Percentiles rank a stretch among this genome's conserved stretches.
phyloP scores from a whole-genome alignment of 2,797 vertebrate genomes.

The Esox lucius region DNA sequence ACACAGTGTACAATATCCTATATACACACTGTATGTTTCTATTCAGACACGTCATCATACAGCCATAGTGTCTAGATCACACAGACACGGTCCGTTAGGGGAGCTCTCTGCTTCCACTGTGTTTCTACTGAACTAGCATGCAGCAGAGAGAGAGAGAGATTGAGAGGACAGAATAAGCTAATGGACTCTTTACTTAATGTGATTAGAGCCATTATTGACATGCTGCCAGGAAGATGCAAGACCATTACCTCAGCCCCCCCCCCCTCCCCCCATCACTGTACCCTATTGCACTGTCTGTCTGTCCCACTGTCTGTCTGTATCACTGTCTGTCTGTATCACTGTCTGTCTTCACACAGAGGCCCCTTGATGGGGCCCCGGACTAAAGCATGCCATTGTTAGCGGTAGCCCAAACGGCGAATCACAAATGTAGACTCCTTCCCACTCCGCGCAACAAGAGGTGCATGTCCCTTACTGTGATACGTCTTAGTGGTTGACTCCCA shows the following conservation, averaged over 20 bases:
- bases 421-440: too few species aligned
- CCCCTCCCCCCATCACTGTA: constrained; percentile 57
- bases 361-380: constrained; percentile 50
- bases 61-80: constrained; percentile 57
- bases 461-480: neutral
- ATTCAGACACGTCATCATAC: neutral
- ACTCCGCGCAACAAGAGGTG: neutral
- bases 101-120: constrained; percentile 67
- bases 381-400: constrained; percentile 64
- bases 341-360: constrained; percentile 38
- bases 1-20: neutral
- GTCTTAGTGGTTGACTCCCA: neutral
- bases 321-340: neutral
- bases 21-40: neutral
- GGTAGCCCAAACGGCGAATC: constrained; percentile 22
- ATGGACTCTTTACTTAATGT: constrained; percentile 99
- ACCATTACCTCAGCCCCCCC: constrained; percentile 94
- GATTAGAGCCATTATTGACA: constrained; percentile 99
- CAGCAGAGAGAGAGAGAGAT: constrained; percentile 24
- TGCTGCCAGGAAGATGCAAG: constrained; percentile 97
- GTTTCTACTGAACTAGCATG: constrained; percentile 78
- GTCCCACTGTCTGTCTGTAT: constrained; percentile 21
- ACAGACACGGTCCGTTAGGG: constrained; percentile 68
- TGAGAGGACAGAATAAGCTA: constrained; percentile 89
- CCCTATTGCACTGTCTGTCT: constrained; percentile 32